Base-by-base conservation (phyloP, 1,140 invertebrate genomes). In the Habropoda laboriosa region DNA sequence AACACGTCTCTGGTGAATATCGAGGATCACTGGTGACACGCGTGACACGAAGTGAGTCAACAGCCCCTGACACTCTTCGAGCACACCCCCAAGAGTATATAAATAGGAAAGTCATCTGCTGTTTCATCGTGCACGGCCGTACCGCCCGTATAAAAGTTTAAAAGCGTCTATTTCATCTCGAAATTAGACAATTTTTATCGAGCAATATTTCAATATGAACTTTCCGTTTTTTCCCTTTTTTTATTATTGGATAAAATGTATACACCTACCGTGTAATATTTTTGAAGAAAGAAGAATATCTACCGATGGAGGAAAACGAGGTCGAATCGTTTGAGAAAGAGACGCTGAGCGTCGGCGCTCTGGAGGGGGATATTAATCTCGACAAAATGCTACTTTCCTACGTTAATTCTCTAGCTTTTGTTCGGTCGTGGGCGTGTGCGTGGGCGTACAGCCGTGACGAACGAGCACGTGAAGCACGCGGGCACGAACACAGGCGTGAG, bases 341-440 rank as follows among this genome's bases (percentile, higher is more conserved):
- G 24, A 47, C 4, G 61, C 7, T 32, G 3, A n/a, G 49, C 4
- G 8, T 6, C 6, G 27, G n/a, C 21, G 4, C 30, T n/a, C n/a
- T 12, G 24, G 32, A 40, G 3, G n/a, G 42, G 42, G 66, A 77
- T 60, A 70, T 60, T 49, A 60, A 47, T 77, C 66, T 77, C 53
- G 75, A 78, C 75, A 78, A 78, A 71, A 60, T 57, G 75, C 75
- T 78, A 71, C 75, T 78, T 78, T 71, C 75, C 75, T 78, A 71
- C 75, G 75, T 78, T 78, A 78, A 78, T 78, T 78, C 47, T 71
- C 75, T 70, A 78, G 66, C 75, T 78, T 78, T 78, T 78, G 75
- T 71, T 49, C 45, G 55, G 16, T 24, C 42, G 75, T 70, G 55
- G 75, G 55, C 35, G 75, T 60, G 7, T 24, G 35, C 75, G 66